Conservation (phyloP, 2,888 invertebrate species). For the Portevinia maculata region DNA sequence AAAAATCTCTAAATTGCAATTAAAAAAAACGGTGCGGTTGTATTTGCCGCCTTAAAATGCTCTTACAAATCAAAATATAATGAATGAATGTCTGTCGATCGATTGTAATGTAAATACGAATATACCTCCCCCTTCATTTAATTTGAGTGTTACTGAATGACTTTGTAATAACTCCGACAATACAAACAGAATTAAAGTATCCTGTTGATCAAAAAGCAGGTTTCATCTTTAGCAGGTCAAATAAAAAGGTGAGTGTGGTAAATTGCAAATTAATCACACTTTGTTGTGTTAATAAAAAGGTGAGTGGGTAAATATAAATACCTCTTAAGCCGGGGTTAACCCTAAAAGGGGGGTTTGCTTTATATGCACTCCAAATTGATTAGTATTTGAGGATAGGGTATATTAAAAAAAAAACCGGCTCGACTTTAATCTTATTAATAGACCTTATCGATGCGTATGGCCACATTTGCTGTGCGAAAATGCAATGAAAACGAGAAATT, state of each 20-base stretch:
- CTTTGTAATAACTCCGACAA: conserved; percentile 33
- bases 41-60: conserved; percentile 7
- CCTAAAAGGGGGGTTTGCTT: not conserved
- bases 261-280: not conserved
- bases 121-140: conserved; percentile 12
- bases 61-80: conserved; percentile 27
- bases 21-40: conserved; percentile 25
- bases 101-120: conserved; percentile 40
- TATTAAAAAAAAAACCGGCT: conserved; percentile 43
- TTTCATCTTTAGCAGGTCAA: conserved; percentile 30
- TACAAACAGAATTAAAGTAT: conserved; percentile 8
- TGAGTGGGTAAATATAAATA: too few species aligned
- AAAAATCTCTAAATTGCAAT: not conserved
- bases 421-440: conserved; percentile 54
- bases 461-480: conserved; percentile 7
- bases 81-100: conserved; percentile 49
- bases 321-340: conserved; percentile 34
- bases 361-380: conserved; percentile 14
- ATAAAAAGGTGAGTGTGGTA: conserved; percentile 58
- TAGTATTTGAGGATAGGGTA: conserved; percentile 35
- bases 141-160: conserved; percentile 36
- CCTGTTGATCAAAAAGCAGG: conserved; percentile 22
- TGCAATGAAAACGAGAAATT: conserved; percentile 25
- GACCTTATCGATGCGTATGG: conserved; percentile 53
- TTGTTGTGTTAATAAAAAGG: conserved; percentile 17